Evolutionary conservation across 1,140 invertebrate genomes (phyloP).

Genomic region (Bombus waltoni): DNA sequence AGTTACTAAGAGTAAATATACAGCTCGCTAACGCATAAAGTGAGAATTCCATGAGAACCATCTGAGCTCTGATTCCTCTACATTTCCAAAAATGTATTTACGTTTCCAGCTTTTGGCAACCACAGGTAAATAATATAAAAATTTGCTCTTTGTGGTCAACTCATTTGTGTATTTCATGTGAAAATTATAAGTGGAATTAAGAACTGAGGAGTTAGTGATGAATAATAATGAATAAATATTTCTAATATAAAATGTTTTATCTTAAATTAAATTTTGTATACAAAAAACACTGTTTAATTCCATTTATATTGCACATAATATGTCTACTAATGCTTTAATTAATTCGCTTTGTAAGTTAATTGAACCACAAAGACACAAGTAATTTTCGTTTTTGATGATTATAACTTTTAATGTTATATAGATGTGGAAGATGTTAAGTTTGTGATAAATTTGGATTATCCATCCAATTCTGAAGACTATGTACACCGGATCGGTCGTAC

Average conservation of each 20-base stretch:
- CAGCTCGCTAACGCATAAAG: slow-evolving; percentile 78
- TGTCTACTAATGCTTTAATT: slow-evolving; percentile 54
- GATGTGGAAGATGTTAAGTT: slow-evolving; percentile 96
- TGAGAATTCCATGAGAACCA: slow-evolving; percentile 82
- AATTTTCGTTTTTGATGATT: slow-evolving; percentile 53
- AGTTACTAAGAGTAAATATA: slow-evolving; percentile 78
- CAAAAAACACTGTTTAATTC: slow-evolving; percentile 46
- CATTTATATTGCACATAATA: slow-evolving; percentile 58
- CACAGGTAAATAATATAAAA: slow-evolving; percentile 80
- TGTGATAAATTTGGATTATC: slow-evolving; percentile 97
- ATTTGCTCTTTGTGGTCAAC: slow-evolving; percentile 82
- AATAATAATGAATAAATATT: slow-evolving; percentile 14
- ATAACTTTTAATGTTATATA: slow-evolving; percentile 79
- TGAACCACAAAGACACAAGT: slow-evolving; percentile 80
- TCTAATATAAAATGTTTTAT: neutral
- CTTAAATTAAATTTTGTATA: neutral
- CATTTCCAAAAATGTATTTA: slow-evolving; percentile 82
- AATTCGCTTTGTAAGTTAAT: slow-evolving; percentile 77
- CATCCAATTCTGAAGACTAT: slow-evolving; percentile 95
- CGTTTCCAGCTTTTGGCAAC: slow-evolving; percentile 80
- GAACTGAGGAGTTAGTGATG: neutral
- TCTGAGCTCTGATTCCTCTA: slow-evolving; percentile 83
- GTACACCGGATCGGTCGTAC: slow-evolving; percentile 96
- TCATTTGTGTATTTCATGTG: slow-evolving; percentile 58
- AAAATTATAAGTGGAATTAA: slow-evolving; percentile 70